Conservation (phyloP, 2,888 invertebrate genomes). For the Drymonia ruficornis region DNA sequence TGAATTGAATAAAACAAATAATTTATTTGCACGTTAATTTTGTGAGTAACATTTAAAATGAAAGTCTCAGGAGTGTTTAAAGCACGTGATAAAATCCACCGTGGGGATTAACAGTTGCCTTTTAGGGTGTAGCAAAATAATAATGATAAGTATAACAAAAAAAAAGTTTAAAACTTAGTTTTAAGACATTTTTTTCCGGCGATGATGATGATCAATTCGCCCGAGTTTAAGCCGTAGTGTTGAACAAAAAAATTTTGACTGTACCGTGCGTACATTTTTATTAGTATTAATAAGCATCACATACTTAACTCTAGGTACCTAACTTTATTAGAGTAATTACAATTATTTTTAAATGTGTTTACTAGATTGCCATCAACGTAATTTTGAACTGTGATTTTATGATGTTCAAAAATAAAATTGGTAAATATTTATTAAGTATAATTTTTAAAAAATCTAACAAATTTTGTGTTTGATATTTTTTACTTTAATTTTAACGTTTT, state of each 20-base stretch:
- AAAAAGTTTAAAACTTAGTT: constrained; percentile 10
- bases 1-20: neutral
- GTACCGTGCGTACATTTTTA: constrained; percentile 33
- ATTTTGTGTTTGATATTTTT: constrained; percentile 50
- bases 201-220: constrained; percentile 19
- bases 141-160: constrained; percentile 31
- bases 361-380: constrained; percentile 76
- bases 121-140: constrained; percentile 33
- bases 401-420: constrained; percentile 68
- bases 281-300: constrained; percentile 50
- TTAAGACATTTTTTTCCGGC: constrained; percentile 10
- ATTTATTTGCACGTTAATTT: constrained; percentile 1
- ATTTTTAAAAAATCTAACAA: constrained; percentile 23
- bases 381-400: constrained; percentile 81
- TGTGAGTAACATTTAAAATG: neutral
- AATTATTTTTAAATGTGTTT: constrained; percentile 51
- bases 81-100: constrained; percentile 35
- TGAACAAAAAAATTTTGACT: constrained; percentile 33
- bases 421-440: constrained; percentile 41
- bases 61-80: constrained; percentile 28
- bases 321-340: constrained; percentile 50
- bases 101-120: constrained; percentile 39
- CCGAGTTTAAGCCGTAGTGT: neutral
- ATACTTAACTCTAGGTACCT: constrained; percentile 68
- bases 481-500: constrained; percentile 23